These are phyloP conservation scores for Tachina grossa DNA, from an alignment of 2,888 invertebrate species.

Conservation along the genomic window DNA sequence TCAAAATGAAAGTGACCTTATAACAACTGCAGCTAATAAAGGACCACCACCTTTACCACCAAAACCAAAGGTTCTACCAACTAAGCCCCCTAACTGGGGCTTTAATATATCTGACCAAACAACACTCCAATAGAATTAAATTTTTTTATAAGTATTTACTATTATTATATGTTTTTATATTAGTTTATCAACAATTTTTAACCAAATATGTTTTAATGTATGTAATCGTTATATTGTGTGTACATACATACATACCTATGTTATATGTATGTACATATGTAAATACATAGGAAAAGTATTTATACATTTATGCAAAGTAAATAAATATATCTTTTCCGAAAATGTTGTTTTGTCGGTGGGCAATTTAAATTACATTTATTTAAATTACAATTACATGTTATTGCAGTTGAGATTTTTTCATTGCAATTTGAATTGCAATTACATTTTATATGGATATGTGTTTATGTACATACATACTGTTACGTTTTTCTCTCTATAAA, in stretches of 20 bases:
- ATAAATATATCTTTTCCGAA: neutral
- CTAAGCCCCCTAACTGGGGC: conserved; percentile 86
- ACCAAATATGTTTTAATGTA: conserved; percentile 17
- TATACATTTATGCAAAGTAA: conserved; percentile 22
- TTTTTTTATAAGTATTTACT: conserved; percentile 6
- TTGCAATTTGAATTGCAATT: too few relatives aligned
- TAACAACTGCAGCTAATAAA: conserved; percentile 74
- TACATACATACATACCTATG: conserved; percentile 13
- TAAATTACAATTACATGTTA: too few relatives aligned
- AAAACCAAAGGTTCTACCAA: conserved; percentile 88
- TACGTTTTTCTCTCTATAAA: too few relatives aligned
- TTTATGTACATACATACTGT: too few relatives aligned
- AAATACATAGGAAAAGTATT: conserved; percentile 24
- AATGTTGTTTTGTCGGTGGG: too few relatives aligned
- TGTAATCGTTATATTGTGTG: conserved; percentile 47
- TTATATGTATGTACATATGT: neutral
- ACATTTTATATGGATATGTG: too few relatives aligned
- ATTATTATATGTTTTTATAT: neutral
- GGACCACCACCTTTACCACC: conserved; percentile 89
- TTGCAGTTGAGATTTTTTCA: too few relatives aligned
- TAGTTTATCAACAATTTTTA: conserved; percentile 27
- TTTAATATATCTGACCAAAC: conserved; percentile 69
- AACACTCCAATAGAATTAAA: conserved; percentile 50
- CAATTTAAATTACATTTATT: too few relatives aligned
- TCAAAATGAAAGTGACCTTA: conserved; percentile 48